Evolutionary conservation across 2,113 vertebrate genomes (phyloP).

Genomic region (Catharus minimus): DNA sequence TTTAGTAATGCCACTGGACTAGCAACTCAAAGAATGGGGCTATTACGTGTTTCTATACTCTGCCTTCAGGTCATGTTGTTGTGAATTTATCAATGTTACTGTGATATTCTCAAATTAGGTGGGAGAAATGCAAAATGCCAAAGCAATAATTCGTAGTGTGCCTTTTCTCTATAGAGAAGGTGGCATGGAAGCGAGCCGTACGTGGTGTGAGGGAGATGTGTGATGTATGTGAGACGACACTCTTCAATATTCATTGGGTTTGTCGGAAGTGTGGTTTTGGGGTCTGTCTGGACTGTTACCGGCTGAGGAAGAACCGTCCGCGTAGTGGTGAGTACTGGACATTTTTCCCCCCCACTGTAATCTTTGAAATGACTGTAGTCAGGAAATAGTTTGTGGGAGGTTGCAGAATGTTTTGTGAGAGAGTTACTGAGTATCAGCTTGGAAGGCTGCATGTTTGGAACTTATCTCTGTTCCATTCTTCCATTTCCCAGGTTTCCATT

Average conservation of each 20-base stretch:
- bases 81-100: not conserved
- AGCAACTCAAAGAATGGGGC: not conserved
- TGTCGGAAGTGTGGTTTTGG: conserved; percentile 98
- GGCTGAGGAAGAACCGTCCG: conserved; percentile 90
- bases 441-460: not conserved
- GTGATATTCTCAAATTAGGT: not conserved
- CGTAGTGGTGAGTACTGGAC: conserved; percentile 82
- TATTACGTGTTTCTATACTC: not conserved
- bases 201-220: conserved; percentile 97
- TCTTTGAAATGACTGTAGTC: not conserved
- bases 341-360: not conserved
- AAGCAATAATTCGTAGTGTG: not conserved
- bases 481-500: not conserved
- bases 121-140: not conserved
- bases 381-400: not conserved
- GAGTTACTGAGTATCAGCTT: not conserved
- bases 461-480: not conserved
- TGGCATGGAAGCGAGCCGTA: conserved; percentile 97
- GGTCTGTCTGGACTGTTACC: conserved; percentile 96
- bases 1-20: not conserved
- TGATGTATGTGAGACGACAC: conserved; percentile 95
- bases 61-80: not conserved
- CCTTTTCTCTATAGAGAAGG: conserved; percentile 85
- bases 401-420: not conserved
- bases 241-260: conserved; percentile 99